phyloP scores from a whole-genome alignment of 2,888 invertebrate genomes.

The Sturmia bella region DNA sequence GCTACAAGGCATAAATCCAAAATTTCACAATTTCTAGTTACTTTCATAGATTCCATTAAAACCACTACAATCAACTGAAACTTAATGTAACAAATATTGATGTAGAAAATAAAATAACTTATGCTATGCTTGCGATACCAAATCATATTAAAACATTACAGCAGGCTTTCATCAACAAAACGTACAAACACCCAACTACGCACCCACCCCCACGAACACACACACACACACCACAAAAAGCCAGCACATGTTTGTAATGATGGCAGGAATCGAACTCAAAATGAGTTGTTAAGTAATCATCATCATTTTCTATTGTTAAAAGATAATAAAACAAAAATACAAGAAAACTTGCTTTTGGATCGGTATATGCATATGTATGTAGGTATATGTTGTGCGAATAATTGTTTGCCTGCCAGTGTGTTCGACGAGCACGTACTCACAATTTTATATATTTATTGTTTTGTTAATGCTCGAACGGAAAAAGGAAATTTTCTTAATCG shows the following conservation, averaged over 20 bases:
- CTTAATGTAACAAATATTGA: slow-evolving; percentile 46
- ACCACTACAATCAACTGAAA: slow-evolving; percentile 12
- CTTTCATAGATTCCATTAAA: slow-evolving; percentile 19
- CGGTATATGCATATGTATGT: too few relatives aligned
- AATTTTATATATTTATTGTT: slow-evolving; percentile 9
- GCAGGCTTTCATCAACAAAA: slow-evolving; percentile 9
- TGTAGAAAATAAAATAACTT: slow-evolving; percentile 34
- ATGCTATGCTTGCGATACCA: not conserved
- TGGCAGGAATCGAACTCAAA: slow-evolving; percentile 41
- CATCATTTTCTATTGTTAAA: slow-evolving; percentile 45
- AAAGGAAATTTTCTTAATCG: slow-evolving; percentile 28
- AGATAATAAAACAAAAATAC: slow-evolving; percentile 34
- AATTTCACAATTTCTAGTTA: not conserved
- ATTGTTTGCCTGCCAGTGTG: not conserved
- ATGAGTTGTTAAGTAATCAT: slow-evolving; percentile 50
- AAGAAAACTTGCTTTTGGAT: too few relatives aligned
- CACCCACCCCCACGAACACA: too few relatives aligned
- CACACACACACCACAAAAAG: too few relatives aligned
- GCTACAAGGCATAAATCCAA: slow-evolving; percentile 18
- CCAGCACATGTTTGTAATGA: slow-evolving; percentile 38
- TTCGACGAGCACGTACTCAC: not conserved
- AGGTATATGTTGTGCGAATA: not conserved
- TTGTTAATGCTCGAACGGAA: slow-evolving; percentile 16
- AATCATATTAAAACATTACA: not conserved
- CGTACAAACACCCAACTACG: not conserved